phyloP scores from a whole-genome alignment of 2,888 invertebrate genomes.

The Iphiclides podalirius region DNA sequence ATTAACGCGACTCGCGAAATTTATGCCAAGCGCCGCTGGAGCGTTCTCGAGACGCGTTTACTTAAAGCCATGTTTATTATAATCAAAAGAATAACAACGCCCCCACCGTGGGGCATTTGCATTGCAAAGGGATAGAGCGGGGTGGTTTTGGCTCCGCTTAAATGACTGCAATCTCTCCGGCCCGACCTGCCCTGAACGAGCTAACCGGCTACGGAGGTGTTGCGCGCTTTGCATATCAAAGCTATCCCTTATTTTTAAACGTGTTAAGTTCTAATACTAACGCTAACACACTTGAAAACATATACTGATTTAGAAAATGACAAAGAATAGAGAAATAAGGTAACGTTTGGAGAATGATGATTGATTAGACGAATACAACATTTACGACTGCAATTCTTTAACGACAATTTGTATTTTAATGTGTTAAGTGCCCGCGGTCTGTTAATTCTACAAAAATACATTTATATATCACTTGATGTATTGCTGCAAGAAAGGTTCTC shows the following conservation, averaged over 20 bases:
- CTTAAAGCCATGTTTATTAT: conserved; percentile 46
- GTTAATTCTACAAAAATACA: too few species aligned
- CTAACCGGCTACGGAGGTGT: background rate
- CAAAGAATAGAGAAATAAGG: too few species aligned
- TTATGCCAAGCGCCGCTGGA: conserved; percentile 7
- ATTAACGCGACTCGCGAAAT: conserved; percentile 3
- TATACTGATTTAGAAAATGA: too few species aligned
- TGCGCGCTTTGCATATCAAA: background rate
- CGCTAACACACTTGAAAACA: too few species aligned
- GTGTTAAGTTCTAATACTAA: background rate
- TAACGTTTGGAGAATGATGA: too few species aligned
- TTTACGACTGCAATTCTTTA: too few species aligned
- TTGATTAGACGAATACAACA: too few species aligned
- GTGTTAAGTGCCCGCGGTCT: too few species aligned
- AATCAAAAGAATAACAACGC: conserved; percentile 44
- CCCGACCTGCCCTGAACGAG: background rate
- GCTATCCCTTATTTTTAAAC: background rate
- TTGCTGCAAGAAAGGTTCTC: too few species aligned
- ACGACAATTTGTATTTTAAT: too few species aligned
- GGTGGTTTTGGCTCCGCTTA: too few species aligned
- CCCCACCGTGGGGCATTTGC: conserved; percentile 30
- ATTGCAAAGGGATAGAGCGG: conserved; percentile 32
- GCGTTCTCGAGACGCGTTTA: conserved; percentile 26
- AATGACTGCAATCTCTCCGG: conserved; percentile 5
- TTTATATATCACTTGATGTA: too few species aligned